Conservation (phyloP, 2,888 invertebrate species). For the Julus scandinavius region DNA sequence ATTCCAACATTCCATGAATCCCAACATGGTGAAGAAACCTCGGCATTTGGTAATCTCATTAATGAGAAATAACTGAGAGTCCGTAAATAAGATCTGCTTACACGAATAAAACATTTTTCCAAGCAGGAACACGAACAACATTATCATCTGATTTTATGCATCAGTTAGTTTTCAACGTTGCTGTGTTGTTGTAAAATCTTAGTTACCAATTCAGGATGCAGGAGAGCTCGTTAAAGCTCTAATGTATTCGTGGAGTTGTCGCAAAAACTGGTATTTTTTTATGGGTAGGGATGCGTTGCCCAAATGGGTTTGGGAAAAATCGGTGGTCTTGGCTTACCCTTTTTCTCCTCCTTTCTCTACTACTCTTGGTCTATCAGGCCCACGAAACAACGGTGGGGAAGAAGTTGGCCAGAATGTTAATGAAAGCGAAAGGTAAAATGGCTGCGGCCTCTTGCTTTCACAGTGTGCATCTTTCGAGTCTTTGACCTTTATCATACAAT, state of each 20-base stretch:
- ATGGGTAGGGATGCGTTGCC: conserved; percentile 25
- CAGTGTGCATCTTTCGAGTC: not conserved
- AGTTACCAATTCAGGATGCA: not conserved
- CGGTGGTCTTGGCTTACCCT: not conserved
- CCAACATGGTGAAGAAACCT: not conserved
- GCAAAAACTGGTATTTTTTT: conserved; percentile 32
- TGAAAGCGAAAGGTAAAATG: conserved; percentile 16
- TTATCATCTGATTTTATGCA: conserved; percentile 7
- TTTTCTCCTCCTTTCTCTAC: not conserved
- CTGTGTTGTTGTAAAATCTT: not conserved
- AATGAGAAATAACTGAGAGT: not conserved
- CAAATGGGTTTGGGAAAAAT: not conserved
- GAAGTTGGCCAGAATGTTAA: conserved; percentile 23
- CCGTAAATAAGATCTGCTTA: not conserved
- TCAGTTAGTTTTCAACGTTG: conserved; percentile 4
- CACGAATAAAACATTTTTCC: not conserved
- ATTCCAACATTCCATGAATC: no score
- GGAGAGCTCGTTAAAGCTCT: not conserved
- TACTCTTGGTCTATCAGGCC: not conserved
- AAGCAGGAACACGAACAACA: not conserved
- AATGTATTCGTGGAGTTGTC: not conserved
- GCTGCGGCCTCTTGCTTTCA: conserved; percentile 15
- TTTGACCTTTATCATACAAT: conserved; percentile 30
- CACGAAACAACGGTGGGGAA: not conserved
- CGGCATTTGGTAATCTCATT: not conserved